These are phyloP conservation scores for Batillaria attramentaria DNA, from an alignment of 1,140 invertebrate genomes.

Conservation along the genomic window DNA sequence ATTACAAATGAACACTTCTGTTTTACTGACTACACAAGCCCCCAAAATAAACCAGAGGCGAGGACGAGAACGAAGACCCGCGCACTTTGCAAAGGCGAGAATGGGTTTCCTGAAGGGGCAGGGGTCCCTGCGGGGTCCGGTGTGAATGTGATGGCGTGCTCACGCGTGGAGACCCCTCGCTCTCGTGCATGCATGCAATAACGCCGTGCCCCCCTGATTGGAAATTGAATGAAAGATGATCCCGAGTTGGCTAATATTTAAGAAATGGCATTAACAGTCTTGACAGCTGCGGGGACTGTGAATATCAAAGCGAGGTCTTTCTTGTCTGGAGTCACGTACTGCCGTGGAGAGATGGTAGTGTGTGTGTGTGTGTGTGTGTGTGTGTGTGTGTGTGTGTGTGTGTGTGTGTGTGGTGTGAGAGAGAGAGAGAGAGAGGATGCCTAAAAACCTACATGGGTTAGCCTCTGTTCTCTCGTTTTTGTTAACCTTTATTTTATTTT, in stretches of 20 bases:
- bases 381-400: too few relatives aligned
- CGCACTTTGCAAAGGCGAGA: too few relatives aligned
- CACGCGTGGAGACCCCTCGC: constrained; percentile 16
- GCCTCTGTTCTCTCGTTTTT: neutral
- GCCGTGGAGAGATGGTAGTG: too few relatives aligned
- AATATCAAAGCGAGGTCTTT: neutral
- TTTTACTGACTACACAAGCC: too few relatives aligned
- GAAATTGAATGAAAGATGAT: constrained; percentile 42
- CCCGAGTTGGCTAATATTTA: constrained; percentile 35
- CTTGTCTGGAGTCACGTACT: too few relatives aligned
- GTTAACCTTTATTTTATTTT: neutral
- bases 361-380: too few relatives aligned
- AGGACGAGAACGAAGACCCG: too few relatives aligned
- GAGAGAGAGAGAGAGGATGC: too few relatives aligned
- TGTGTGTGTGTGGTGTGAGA: too few relatives aligned
- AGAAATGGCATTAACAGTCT: constrained; percentile 35
- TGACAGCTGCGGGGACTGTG: neutral
- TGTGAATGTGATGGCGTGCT: constrained; percentile 21
- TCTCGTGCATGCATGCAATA: constrained; percentile 36
- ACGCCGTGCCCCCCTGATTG: constrained; percentile 4
- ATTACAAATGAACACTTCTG: too few relatives aligned
- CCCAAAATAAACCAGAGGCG: too few relatives aligned
- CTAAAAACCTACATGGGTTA: too few relatives aligned
- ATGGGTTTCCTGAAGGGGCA: neutral
- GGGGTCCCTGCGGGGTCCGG: neutral